phyloP scores from a whole-genome alignment of 1,140 invertebrate genomes.

The Drosophila equinoxialis region DNA sequence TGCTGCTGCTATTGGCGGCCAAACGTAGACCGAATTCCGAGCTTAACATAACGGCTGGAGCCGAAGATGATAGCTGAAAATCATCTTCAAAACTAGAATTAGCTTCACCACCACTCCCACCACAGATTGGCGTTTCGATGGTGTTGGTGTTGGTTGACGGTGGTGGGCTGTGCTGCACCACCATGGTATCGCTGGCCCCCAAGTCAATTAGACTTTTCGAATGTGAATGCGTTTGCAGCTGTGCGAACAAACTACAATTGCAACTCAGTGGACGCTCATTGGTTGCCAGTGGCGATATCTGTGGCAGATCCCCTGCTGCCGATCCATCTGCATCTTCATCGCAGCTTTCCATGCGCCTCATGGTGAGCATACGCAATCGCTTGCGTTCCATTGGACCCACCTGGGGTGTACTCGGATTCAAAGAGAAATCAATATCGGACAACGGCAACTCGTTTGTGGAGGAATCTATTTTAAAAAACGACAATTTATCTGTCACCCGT shows the following conservation, averaged over 20 bases:
- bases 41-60: slow-evolving; percentile 71
- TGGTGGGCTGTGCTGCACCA: slow-evolving; percentile 2
- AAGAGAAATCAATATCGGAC: slow-evolving; percentile 84
- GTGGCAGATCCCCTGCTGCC: slow-evolving; percentile 48
- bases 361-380: slow-evolving; percentile 61
- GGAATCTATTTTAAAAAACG: slow-evolving; percentile 82
- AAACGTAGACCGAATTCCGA: slow-evolving; percentile 41
- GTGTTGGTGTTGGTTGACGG: background rate
- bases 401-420: slow-evolving; percentile 69
- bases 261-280: slow-evolving; percentile 84
- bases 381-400: slow-evolving; percentile 38
- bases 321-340: slow-evolving; percentile 54
- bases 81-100: slow-evolving; percentile 59
- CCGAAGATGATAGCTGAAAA: slow-evolving; percentile 69
- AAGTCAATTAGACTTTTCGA: slow-evolving; percentile 70
- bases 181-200: slow-evolving; percentile 1
- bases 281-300: slow-evolving; percentile 81
- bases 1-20: background rate
- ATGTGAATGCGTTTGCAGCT: slow-evolving; percentile 57
- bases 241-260: slow-evolving; percentile 54
- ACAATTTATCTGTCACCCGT: slow-evolving; percentile 72
- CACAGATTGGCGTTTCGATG: background rate
- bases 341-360: slow-evolving; percentile 72
- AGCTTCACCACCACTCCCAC: slow-evolving; percentile 16
- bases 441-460: slow-evolving; percentile 86